phyloP scores from a whole-genome alignment of 35 echinoderm and acorn worm genomes.

The Diadema setosum region DNA sequence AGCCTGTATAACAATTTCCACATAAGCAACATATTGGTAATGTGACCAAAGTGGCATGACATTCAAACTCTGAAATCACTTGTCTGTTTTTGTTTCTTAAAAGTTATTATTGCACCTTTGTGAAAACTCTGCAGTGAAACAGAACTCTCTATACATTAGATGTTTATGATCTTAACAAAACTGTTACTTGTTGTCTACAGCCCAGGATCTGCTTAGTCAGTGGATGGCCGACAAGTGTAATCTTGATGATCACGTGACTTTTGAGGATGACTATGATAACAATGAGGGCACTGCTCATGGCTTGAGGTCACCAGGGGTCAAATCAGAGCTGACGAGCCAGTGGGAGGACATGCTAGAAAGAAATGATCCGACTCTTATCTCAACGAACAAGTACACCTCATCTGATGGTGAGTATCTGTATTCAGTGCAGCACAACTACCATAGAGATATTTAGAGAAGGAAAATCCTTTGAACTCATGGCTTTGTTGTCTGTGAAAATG shows the following conservation, averaged over 20 bases:
- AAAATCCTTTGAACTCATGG: no score
- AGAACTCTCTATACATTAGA: not conserved
- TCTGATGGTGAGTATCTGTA: slow-evolving; percentile 84
- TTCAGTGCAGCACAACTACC: no score
- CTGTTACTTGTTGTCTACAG: not conserved
- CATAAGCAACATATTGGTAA: no score
- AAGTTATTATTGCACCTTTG: not conserved
- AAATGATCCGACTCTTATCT: slow-evolving; percentile 56
- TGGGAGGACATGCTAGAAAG: slow-evolving; percentile 80
- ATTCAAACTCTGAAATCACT: not conserved
- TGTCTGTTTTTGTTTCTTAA: not conserved
- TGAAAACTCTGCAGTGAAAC: not conserved
- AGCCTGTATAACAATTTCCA: no score
- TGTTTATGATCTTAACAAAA: not conserved
- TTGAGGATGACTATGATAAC: slow-evolving; percentile 39
- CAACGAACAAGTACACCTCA: slow-evolving; percentile 55
- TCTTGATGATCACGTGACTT: slow-evolving; percentile 63
- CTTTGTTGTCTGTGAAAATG: no score
- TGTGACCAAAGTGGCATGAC: no score
- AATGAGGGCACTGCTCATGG: not conserved
- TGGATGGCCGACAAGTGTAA: slow-evolving; percentile 97
- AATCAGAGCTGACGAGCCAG: slow-evolving; percentile 58
- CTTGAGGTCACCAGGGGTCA: slow-evolving; percentile 15
- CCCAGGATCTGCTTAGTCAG: slow-evolving; percentile 88
- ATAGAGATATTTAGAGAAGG: no score